phyloP scores from a whole-genome alignment of 2,888 invertebrate species.

The Muscina levida region DNA sequence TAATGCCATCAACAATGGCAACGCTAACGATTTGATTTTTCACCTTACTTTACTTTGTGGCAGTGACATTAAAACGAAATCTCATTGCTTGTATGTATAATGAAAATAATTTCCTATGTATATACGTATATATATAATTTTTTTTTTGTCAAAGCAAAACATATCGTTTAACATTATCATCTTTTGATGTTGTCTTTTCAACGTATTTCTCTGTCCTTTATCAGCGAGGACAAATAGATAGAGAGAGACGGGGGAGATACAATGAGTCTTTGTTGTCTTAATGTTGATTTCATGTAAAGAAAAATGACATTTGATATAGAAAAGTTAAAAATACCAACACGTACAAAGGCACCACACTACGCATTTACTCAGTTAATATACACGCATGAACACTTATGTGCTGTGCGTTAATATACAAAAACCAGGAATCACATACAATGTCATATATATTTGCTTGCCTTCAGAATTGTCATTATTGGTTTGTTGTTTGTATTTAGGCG shows the following conservation, averaged over 20 bases:
- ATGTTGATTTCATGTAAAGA: too few relatives aligned
- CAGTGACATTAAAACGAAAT: too few relatives aligned
- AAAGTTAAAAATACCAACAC: neutral
- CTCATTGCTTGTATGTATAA: too few relatives aligned
- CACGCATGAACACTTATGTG: conserved; percentile 10
- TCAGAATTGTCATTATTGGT: neutral
- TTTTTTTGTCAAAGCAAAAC: neutral
- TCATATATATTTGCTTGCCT: neutral
- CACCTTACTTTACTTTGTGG: conserved; percentile 35
- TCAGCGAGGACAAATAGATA: too few relatives aligned
- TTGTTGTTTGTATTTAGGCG: conserved; percentile 26
- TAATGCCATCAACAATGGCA: neutral
- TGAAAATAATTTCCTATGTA: neutral
- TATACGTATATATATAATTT: neutral
- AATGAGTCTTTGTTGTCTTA: too few relatives aligned
- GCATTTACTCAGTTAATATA: conserved; percentile 20
- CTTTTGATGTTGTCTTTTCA: conserved; percentile 4
- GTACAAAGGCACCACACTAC: neutral
- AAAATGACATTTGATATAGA: neutral
- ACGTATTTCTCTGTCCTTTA: too few relatives aligned
- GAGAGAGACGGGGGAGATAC: too few relatives aligned
- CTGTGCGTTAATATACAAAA: too few relatives aligned
- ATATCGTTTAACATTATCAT: conserved; percentile 45
- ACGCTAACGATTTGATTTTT: conserved; percentile 18
- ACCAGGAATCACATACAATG: neutral